Percentiles rank a stretch among this genome's conserved stretches.
Conservation (phyloP, 2,797 vertebrate species). For the Protonibea diacanthus region DNA sequence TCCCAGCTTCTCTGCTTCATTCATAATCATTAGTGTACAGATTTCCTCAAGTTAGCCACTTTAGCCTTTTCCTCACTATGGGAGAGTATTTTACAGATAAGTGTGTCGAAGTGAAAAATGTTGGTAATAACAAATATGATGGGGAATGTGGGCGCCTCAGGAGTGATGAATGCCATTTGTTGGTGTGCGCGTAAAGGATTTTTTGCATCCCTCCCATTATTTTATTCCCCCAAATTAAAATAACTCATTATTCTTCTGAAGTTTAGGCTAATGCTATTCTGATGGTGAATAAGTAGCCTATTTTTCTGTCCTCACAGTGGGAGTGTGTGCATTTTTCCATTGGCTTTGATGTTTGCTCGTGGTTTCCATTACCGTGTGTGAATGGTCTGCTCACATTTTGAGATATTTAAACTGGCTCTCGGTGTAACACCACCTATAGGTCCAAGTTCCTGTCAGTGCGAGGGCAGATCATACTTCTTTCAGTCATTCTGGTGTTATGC, state of each 20-base stretch:
- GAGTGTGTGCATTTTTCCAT: conserved; percentile 15
- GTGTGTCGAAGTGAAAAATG: conserved; percentile 61
- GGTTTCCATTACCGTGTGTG: conserved; percentile 26
- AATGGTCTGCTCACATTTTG: conserved; percentile 30
- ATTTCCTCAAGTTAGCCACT: conserved; percentile 46
- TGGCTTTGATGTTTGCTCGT: conserved; percentile 43
- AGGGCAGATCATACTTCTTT: background rate
- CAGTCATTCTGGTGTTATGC: background rate
- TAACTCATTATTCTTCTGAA: conserved; percentile 64
- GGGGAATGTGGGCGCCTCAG: conserved; percentile 34
- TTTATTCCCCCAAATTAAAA: conserved; percentile 57
- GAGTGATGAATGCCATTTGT: conserved; percentile 66
- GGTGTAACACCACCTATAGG: background rate
- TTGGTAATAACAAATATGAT: conserved; percentile 61
- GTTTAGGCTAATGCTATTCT: conserved; percentile 49
- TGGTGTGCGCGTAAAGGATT: conserved; percentile 44
- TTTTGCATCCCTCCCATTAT: conserved; percentile 27
- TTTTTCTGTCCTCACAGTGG: conserved; percentile 38
- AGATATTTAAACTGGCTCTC: conserved; percentile 10
- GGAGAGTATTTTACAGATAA: conserved; percentile 43
- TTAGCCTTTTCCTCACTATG: conserved; percentile 12
- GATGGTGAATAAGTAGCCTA: conserved; percentile 42
- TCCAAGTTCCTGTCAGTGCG: conserved; percentile 1
- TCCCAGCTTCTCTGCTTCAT: conserved; percentile 45
- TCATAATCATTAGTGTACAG: conserved; percentile 63